Percentiles rank a stretch among this genome's conserved stretches.
Conservation (phyloP, 2,888 invertebrate species). For the Amphimallon solstitiale region DNA sequence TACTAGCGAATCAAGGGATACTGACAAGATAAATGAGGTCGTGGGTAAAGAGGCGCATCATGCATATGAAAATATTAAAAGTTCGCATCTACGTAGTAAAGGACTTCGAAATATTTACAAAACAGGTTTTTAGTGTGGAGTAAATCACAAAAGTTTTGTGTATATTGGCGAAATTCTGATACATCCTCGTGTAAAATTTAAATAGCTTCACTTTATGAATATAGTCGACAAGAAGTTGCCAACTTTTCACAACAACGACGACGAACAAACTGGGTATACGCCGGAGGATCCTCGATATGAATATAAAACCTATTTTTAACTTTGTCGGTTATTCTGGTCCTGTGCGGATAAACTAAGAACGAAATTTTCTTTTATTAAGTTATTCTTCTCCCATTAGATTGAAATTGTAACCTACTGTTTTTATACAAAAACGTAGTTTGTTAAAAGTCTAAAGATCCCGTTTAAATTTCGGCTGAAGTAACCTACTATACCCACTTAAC, state of each 20-base stretch:
- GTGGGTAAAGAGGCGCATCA: not conserved
- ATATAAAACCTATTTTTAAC: constrained; percentile 35
- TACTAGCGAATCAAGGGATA: no score
- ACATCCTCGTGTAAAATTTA: constrained; percentile 33
- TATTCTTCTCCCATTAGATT: no score
- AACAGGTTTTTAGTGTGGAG: constrained; percentile 29
- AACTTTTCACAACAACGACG: constrained; percentile 28
- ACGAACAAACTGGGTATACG: constrained; percentile 13
- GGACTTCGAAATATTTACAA: constrained; percentile 21
- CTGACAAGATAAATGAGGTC: not conserved
- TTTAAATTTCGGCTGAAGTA: no score
- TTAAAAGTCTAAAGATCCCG: no score
- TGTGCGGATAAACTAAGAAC: no score
- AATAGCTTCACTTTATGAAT: constrained; percentile 31
- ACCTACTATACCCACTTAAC: no score
- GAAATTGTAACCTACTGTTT: no score
- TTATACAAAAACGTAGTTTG: no score
- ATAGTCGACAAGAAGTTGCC: constrained; percentile 32
- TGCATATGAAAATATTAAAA: constrained; percentile 33
- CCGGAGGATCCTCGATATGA: constrained; percentile 29
- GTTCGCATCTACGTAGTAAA: constrained; percentile 23
- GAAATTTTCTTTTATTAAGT: no score
- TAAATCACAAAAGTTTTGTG: constrained; percentile 35
- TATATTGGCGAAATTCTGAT: constrained; percentile 36
- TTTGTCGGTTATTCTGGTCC: constrained; percentile 13